Percentiles rank a stretch among this genome's conserved stretches.
These are phyloP conservation scores for Quiscalus mexicanus DNA, from an alignment of 2,113 vertebrate genomes.

Conservation along the genomic window DNA sequence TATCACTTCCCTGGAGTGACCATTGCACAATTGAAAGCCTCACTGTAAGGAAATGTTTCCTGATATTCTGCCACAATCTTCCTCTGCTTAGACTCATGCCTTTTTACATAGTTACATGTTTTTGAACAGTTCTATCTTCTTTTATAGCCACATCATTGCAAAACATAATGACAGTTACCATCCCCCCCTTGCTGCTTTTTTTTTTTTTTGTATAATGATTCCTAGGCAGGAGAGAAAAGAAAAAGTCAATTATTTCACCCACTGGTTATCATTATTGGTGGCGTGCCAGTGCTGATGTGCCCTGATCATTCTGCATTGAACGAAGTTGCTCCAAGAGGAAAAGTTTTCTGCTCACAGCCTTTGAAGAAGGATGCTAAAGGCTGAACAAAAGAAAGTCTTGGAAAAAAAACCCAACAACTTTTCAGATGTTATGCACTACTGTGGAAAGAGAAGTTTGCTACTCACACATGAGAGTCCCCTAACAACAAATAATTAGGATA, in stretches of 20 bases:
- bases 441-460: not conserved
- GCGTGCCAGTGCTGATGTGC: not conserved
- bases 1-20: slow-evolving; percentile 62
- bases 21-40: slow-evolving; percentile 41
- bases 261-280: not conserved
- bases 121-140: not conserved
- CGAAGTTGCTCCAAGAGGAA: not conserved
- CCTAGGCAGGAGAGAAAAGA: not conserved
- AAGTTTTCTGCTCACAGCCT: not conserved
- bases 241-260: not conserved
- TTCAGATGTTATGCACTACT: not conserved
- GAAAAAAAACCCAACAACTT: fast-evolving
- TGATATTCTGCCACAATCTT: slow-evolving; percentile 47
- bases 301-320: not conserved
- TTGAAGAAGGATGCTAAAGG: not conserved
- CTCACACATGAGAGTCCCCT: not conserved
- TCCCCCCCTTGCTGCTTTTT: fast-evolving
- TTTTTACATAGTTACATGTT: not conserved
- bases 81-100: not conserved
- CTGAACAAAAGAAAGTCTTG: not conserved
- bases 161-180: not conserved
- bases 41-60: slow-evolving; percentile 52
- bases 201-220: not conserved
- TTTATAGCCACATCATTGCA: fast-evolving
- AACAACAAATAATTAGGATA: not conserved